A percentile compares a stretch with the other conserved stretches of the same genome.
phyloP scores from a whole-genome alignment of 2,888 invertebrate genomes.

The Drosophila hamatofila region DNA sequence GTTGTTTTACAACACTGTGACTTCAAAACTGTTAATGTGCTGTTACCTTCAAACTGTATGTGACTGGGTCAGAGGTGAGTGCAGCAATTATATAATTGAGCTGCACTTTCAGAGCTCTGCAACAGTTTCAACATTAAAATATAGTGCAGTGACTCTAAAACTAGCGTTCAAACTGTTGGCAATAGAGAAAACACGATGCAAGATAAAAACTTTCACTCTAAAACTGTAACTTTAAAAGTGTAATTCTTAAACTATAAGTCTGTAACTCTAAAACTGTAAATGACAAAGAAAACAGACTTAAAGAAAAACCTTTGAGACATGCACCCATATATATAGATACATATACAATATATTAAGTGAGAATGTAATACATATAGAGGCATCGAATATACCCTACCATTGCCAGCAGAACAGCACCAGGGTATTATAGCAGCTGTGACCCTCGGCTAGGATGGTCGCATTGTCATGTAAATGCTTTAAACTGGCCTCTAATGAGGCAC shows the following conservation, averaged over 20 bases:
- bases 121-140: neutral
- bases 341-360: too few relatives aligned
- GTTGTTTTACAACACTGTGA: neutral
- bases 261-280: neutral
- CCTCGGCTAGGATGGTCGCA: slow-evolving; percentile 7
- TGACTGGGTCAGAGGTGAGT: too few relatives aligned
- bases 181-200: neutral
- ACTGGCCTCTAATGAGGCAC: slow-evolving; percentile 64
- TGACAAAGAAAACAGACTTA: neutral
- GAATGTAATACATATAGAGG: too few relatives aligned
- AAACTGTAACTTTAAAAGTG: neutral
- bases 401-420: neutral
- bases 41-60: neutral
- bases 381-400: neutral
- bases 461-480: slow-evolving; percentile 69
- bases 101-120: neutral
- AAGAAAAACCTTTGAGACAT: neutral
- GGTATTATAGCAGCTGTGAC: slow-evolving; percentile 5
- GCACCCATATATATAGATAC: neutral
- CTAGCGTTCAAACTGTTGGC: neutral
- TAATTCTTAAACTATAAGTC: neutral
- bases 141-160: neutral
- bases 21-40: neutral
- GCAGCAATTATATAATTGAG: neutral
- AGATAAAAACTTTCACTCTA: too few relatives aligned